Base-by-base conservation (phyloP, 1,140 invertebrate genomes). In the Dolichoris vasculosae region DNA sequence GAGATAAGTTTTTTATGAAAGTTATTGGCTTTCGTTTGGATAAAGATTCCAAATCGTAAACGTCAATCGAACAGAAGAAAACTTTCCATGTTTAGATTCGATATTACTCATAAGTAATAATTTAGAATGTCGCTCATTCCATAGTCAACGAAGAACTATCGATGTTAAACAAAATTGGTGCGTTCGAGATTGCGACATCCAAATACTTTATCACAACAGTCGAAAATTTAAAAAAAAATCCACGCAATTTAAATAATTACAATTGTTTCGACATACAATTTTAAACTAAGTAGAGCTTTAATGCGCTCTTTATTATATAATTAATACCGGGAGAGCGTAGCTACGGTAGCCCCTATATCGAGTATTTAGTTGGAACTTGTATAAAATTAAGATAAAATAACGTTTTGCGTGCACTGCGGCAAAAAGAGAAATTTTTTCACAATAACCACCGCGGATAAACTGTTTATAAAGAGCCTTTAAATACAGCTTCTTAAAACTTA, bases 401-500 rank as follows among this genome's bases (percentile, higher is more conserved):
- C 30, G 7, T 43, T 43, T 26, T 2, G 38, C 38, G 43, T 43
- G 26, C 15, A 73, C 43, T 26, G 59, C 35, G 71, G 77, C 46
- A 83, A 67, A 85, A 77, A 82, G 17, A 78, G 48, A 78, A 59
- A 73, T 79, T 83, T 84, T 88, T 88, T 88, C 82, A 38, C 35
- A 51, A 82, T 64, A 67, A 80, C 11, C 78, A 67, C 32, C 23
- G 20, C 15, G 75, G 7, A 38, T 26, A 76, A 82, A 67, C 59
- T 78, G 71, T 71, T 43, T 86, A 76, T 59, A 82, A 86, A 82
- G 51, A 78, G 73, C 38, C 73, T 51, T 77, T 67, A 84, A 84
- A 63, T 48, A 77, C 59, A 35, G 75, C 43, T 67, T 48, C 48
- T 84, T 55, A 23, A 76, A 51, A 48, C 30, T n/a, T 51, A 51